A percentile compares a stretch with the other conserved stretches of the same genome.
These are phyloP conservation scores for Jacana jacana DNA, from an alignment of 2,113 vertebrate species.

Conservation along the genomic window DNA sequence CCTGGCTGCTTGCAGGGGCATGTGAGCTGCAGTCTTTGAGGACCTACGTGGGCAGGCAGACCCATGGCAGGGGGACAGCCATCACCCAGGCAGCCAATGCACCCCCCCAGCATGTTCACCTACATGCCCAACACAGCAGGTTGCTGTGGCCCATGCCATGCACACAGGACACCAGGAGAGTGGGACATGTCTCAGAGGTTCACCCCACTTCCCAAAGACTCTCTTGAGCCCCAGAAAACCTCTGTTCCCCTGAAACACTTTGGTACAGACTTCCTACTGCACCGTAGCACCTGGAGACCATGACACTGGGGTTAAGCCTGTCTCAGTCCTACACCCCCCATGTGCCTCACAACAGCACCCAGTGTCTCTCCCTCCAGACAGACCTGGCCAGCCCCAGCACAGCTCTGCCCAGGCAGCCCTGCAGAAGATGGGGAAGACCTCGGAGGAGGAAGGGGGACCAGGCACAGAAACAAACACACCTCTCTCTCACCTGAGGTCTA, in stretches of 20 bases:
- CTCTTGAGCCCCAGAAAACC: neutral
- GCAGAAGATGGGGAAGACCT: neutral
- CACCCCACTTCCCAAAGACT: neutral
- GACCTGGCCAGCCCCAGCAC: too few species aligned
- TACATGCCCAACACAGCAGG: neutral
- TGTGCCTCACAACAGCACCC: neutral
- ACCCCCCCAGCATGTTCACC: neutral
- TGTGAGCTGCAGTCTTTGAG: neutral
- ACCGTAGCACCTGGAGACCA: neutral
- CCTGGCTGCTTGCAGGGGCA: neutral
- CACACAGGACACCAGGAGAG: neutral
- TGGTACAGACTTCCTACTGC: neutral
- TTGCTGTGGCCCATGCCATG: fast-evolving
- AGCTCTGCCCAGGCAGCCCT: neutral
- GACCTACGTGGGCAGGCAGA: neutral
- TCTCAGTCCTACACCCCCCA: fast-evolving
- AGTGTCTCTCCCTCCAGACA: neutral
- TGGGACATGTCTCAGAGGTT: fast-evolving
- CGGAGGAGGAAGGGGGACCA: neutral
- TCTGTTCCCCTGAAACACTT: neutral
- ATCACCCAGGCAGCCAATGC: neutral
- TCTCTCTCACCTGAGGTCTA: neutral
- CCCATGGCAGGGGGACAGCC: fast-evolving
- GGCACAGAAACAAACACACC: neutral
- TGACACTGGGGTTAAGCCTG: neutral